Percentiles rank a stretch among this genome's conserved stretches.
Conservation (phyloP, 2,888 invertebrate species). For the Acronicta aceris region DNA sequence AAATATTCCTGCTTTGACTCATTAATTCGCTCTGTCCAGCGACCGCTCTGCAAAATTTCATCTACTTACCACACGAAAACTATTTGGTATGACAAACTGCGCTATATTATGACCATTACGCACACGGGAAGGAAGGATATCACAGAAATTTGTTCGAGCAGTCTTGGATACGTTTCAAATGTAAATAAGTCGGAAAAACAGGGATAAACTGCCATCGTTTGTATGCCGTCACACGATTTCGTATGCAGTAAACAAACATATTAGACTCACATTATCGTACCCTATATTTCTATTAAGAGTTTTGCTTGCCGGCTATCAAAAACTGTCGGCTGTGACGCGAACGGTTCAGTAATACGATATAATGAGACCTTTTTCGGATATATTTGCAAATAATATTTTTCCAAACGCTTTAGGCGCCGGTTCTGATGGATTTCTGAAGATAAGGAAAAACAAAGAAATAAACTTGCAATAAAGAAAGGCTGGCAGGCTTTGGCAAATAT, state of each 20-base stretch:
- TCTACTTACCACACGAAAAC: slow-evolving; percentile 39
- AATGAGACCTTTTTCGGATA: slow-evolving; percentile 27
- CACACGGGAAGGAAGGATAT: slow-evolving; percentile 54
- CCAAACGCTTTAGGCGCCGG: slow-evolving; percentile 5
- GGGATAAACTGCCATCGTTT: slow-evolving; percentile 64
- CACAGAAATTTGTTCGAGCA: slow-evolving; percentile 51
- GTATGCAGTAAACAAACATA: slow-evolving; percentile 76
- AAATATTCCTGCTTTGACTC: neutral
- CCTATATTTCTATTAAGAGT: slow-evolving; percentile 60
- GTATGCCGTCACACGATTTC: slow-evolving; percentile 55
- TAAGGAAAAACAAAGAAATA: slow-evolving; percentile 36
- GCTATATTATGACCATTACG: slow-evolving; percentile 52
- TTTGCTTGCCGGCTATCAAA: slow-evolving; percentile 58
- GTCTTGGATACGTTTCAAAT: slow-evolving; percentile 64
- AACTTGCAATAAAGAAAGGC: slow-evolving; percentile 6
- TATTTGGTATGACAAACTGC: slow-evolving; percentile 41
- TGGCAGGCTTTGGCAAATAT: neutral
- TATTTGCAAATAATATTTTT: slow-evolving; percentile 29
- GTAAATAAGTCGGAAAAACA: slow-evolving; percentile 71
- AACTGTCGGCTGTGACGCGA: slow-evolving; percentile 43
- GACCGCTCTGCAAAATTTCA: slow-evolving; percentile 15
- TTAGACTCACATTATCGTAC: slow-evolving; percentile 65
- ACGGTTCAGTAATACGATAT: slow-evolving; percentile 39
- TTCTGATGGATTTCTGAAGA: neutral
- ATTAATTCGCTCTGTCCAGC: slow-evolving; percentile 17